phyloP scores from a whole-genome alignment of 2,888 invertebrate species.

The Cantharis rustica region DNA sequence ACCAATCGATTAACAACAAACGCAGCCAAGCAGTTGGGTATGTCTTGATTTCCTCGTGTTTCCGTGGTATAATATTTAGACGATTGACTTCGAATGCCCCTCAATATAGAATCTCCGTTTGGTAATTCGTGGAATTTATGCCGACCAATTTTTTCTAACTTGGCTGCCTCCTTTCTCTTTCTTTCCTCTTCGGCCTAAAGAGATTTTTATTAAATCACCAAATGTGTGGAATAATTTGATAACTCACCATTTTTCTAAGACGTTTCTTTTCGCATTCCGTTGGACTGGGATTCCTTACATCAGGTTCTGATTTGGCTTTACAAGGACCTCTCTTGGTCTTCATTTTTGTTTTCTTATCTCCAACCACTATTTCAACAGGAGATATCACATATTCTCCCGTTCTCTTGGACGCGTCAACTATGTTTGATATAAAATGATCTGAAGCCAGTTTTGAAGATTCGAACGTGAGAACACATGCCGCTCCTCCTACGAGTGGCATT shows the following conservation, averaged over 20 bases:
- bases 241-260: constrained; percentile 40
- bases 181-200: constrained; percentile 43
- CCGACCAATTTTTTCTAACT: constrained; percentile 51
- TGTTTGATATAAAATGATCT: constrained; percentile 60
- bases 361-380: constrained; percentile 51
- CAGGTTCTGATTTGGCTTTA: not conserved
- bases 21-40: constrained; percentile 59
- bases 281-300: constrained; percentile 5
- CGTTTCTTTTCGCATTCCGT: constrained; percentile 38
- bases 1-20: constrained; percentile 62
- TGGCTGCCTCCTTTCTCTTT: constrained; percentile 46
- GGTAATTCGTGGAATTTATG: constrained; percentile 39
- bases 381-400: constrained; percentile 54
- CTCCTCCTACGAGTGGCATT: constrained; percentile 52
- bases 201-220: not conserved
- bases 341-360: constrained; percentile 34
- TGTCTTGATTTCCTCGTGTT: constrained; percentile 57
- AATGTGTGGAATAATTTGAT: not conserved
- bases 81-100: constrained; percentile 53
- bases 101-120: constrained; percentile 54
- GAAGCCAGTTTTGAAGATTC: constrained; percentile 59
- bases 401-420: constrained; percentile 53
- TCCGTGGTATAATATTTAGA: constrained; percentile 53
- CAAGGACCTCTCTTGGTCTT: constrained; percentile 29
- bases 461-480: constrained; percentile 61